Conservation (phyloP, 2,888 invertebrate genomes). For the Autographa gamma region DNA sequence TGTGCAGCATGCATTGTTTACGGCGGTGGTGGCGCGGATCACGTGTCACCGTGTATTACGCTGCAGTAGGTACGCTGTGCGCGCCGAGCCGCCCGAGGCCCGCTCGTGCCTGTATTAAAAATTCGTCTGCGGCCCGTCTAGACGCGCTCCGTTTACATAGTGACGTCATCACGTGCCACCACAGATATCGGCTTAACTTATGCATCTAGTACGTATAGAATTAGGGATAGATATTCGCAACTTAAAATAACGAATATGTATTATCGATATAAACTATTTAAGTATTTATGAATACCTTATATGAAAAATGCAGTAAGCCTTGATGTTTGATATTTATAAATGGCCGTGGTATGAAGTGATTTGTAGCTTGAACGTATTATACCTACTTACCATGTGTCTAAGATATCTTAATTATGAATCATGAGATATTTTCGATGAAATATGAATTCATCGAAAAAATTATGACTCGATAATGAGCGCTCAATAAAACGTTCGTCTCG, state of each 20-base stretch:
- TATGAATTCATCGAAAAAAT: background rate
- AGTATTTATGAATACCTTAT: background rate
- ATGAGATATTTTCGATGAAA: too few species aligned
- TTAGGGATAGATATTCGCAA: constrained; percentile 47
- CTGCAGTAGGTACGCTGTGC: constrained; percentile 47
- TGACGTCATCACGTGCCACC: constrained; percentile 68
- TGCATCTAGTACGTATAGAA: constrained; percentile 51
- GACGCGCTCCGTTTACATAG: constrained; percentile 77
- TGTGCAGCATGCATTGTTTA: background rate
- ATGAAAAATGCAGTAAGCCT: constrained; percentile 4
- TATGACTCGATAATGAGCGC: too few species aligned
- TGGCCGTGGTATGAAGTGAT: constrained; percentile 1
- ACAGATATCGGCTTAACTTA: constrained; percentile 69
- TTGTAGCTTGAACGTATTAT: background rate
- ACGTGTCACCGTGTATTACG: constrained; percentile 35
- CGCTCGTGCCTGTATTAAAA: constrained; percentile 72
- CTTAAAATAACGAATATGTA: constrained; percentile 40
- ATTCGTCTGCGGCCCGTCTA: constrained; percentile 85
- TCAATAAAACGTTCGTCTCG: too few species aligned
- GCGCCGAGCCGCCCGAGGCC: constrained; percentile 43
- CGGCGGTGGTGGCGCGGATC: constrained; percentile 10
- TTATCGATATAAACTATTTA: background rate
- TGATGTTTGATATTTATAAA: constrained; percentile 2
- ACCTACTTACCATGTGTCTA: too few species aligned
- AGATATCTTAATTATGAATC: background rate